Evolutionary conservation across 92 coral and sea anemone species (phyloP).

Genomic region (Ricordea florida): DNA sequence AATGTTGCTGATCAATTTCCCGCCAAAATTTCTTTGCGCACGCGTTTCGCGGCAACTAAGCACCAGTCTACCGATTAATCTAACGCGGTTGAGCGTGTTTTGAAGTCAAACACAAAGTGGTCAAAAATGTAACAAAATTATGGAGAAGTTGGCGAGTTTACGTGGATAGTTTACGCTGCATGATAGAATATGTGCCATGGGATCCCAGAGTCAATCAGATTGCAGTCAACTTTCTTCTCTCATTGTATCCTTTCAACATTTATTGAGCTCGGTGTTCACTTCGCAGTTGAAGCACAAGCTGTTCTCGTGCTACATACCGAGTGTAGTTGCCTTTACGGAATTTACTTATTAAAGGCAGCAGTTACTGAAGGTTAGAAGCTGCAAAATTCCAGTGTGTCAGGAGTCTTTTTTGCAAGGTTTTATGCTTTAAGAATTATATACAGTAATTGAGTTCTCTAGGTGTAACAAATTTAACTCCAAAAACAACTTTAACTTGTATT

Average conservation of each 20-base stretch:
- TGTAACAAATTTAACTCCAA: too few relatives aligned
- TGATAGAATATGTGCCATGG: conserved; percentile 5
- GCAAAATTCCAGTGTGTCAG: too few relatives aligned
- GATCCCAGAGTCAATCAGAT: conserved; percentile 38
- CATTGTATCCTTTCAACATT: conserved; percentile 22
- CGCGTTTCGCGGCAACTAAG: conserved; percentile 7
- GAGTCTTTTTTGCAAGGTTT: too few relatives aligned
- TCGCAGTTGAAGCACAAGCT: too few relatives aligned
- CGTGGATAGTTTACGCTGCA: background rate
- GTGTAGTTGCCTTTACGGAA: too few relatives aligned
- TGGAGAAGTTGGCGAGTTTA: background rate
- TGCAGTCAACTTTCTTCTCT: conserved; percentile 13
- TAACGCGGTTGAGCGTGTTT: background rate
- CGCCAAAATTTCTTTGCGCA: conserved; percentile 39
- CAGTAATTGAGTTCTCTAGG: too few relatives aligned
- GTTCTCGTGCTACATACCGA: too few relatives aligned
- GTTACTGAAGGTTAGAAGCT: too few relatives aligned
- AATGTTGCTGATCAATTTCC: conserved; percentile 16
- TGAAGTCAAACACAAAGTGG: background rate
- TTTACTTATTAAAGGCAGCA: too few relatives aligned
- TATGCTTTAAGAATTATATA: too few relatives aligned
- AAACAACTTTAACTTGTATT: too few relatives aligned
- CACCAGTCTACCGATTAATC: background rate
- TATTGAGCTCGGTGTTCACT: background rate
- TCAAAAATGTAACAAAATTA: background rate